Base-by-base conservation (phyloP, 2,797 vertebrate genomes). In the Mionectes olivaceus region DNA sequence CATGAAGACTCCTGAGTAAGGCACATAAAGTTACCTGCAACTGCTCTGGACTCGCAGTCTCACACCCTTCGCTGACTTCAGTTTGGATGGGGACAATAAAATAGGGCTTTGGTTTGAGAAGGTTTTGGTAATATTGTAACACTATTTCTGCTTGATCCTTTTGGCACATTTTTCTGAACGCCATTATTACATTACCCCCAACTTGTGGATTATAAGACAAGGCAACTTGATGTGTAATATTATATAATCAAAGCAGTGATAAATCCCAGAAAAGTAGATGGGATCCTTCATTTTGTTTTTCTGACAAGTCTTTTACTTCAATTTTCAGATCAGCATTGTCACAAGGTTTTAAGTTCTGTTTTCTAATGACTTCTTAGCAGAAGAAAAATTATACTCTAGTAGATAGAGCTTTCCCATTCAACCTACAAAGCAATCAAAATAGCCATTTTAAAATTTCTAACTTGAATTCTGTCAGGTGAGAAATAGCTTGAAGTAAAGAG, bases 251-350 rank as follows among this genome's bases (percentile, higher is more conserved):
- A 81, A 90, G 33, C 21, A 35, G 37, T 39, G 28, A 87, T 49
- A 53, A 77, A 19, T 49, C 37, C 37, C 68, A 91, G 44, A 35
- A 74, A 92, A 94, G 70, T 53, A 89, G 84, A 80, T 80, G 60
- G 37, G 23, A 69, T 90, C 90, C 52, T 83, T 95, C 17, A 43
- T 76, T 84, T 93, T 93, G 21, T 93, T 94, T 90, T 91, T n/a
- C 60, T 94, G 49, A 91, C 37, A 92, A 69, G 68, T 0, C 4
- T 63, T 73, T 74, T 89, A 47, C 64, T 92, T 94, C 49, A 88
- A 68, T 90, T 79, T 94, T 94, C 69, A 27, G 81, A 68, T 47
- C 19, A 32, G 23, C 57, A 89, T 79, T 94, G 41, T 33, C 81
- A 63, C 24, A 61, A 52, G 44, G 37, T 37, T 59, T 53, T 28